A percentile compares a stretch with the other conserved stretches of the same genome.
Conservation (phyloP, 1,140 invertebrate species). For the Ylistrum balloti region DNA sequence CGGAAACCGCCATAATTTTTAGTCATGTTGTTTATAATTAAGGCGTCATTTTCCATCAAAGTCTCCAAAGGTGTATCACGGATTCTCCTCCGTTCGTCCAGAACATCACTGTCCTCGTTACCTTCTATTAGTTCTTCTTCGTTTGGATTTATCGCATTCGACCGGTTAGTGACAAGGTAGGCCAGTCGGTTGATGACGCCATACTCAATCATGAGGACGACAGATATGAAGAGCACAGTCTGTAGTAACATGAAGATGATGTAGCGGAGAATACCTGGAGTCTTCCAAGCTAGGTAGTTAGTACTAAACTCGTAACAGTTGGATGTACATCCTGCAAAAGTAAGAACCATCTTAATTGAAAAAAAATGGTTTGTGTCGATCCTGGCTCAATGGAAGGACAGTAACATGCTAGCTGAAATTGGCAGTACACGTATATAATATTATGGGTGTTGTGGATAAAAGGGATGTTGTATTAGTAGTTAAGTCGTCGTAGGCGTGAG, state of each 20-base stretch:
- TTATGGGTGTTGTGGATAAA: too few relatives aligned
- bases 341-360: too few relatives aligned
- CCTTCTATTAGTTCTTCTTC: neutral
- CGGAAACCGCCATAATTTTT: constrained; percentile 84
- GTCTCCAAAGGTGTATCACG: constrained; percentile 44
- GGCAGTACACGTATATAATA: too few relatives aligned
- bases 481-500: too few relatives aligned
- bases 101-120: constrained; percentile 69
- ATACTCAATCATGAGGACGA: constrained; percentile 84
- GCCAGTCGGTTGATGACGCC: constrained; percentile 10
- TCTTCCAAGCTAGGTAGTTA: constrained; percentile 83
- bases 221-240: constrained; percentile 83
- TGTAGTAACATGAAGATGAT: constrained; percentile 84
- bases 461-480: too few relatives aligned
- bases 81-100: constrained; percentile 65
- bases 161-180: neutral
- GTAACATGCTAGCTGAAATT: too few relatives aligned
- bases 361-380: too few relatives aligned
- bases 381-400: too few relatives aligned
- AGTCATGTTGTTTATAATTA: constrained; percentile 74
- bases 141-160: neutral
- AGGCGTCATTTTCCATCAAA: constrained; percentile 53
- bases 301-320: constrained; percentile 73
- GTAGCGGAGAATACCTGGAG: constrained; percentile 84
- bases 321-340: neutral